Base-by-base conservation (phyloP, 2,888 invertebrate genomes). In the Belgica antarctica region DNA sequence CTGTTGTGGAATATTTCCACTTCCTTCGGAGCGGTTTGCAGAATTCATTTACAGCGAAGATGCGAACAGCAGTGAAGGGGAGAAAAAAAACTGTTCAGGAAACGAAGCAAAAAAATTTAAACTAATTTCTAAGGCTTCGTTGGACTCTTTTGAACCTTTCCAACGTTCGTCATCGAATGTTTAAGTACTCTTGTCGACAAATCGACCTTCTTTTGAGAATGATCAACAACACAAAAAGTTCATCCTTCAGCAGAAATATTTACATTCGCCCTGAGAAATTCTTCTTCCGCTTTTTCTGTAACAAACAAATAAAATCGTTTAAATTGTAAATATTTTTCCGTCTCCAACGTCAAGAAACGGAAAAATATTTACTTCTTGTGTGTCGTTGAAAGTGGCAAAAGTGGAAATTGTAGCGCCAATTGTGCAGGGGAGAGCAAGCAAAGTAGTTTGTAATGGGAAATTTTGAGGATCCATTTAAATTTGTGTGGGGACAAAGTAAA, bases 41-140 rank as follows among this genome's bases (percentile, higher is more conserved):
- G 17, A 52, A 61, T 19, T 61, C 61, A 61, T 61, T 61, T 61
- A 61, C 61, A 27, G 19, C 52, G 22, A 31, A 31, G 12, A 31
- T 31, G 34, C 12, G 5, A 4, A 4, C 52, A 52, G 52, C 15
- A n/a, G 12, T 46, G 52, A 2, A 52, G 8, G n/a, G 8, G 19
- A 3, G 17, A 7, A 22, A 19, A 22, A 12, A 17, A n/a, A 52
- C 52, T n/a, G n/a, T 52, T 52, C 19, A 19, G n/a, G n/a, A 12
- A n/a, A 12, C 12, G n/a, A 52, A 52, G 17, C 22, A 22, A 52
- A 52, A 52, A 52, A 52, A n/a, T n/a, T n/a, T n/a, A n/a, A n/a
- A n/a, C n/a, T n/a, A n/a, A n/a, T n/a, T n/a, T n/a, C n/a, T n/a
- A n/a, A n/a, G n/a, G n/a, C n/a, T n/a, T n/a, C n/a, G n/a, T n/a